A percentile compares a stretch with the other conserved stretches of the same genome.
Conservation (phyloP, 2,113 vertebrate genomes). For the Azemiops feae region DNA sequence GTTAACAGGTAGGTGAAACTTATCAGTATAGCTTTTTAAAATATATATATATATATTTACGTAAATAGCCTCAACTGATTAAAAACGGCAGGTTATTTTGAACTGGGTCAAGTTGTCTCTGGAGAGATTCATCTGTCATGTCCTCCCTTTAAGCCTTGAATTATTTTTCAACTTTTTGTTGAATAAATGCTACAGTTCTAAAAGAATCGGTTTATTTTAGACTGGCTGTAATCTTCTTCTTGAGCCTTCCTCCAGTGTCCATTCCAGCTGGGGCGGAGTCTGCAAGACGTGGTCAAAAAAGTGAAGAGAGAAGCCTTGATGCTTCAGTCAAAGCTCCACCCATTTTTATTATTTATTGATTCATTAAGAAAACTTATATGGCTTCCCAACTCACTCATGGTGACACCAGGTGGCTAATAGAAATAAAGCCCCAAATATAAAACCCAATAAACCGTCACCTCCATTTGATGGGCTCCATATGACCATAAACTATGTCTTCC, state of each 20-base stretch:
- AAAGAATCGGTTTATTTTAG: background rate
- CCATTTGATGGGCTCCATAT: background rate
- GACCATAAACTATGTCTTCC: background rate
- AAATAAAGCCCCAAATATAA: background rate
- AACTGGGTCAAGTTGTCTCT: background rate
- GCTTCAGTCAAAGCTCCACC: background rate
- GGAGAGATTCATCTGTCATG: background rate
- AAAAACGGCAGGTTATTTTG: background rate
- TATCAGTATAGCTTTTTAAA: constrained; percentile 32
- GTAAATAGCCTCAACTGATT: background rate
- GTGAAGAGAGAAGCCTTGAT: background rate
- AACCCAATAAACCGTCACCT: background rate
- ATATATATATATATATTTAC: background rate
- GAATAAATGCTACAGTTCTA: background rate
- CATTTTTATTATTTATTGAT: background rate
- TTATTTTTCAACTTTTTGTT: background rate
- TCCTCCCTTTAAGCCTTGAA: background rate
- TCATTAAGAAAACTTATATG: background rate
- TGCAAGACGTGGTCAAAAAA: background rate
- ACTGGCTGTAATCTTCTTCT: background rate
- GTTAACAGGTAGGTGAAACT: constrained; percentile 87
- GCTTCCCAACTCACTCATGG: too few species aligned
- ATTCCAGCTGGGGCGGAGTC: background rate
- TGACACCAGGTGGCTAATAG: too few species aligned
- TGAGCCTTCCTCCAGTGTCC: background rate